Evolutionary conservation across 2,113 vertebrate genomes (phyloP), one percentile per base, ranked within the genome.

Genomic region (Phrynocephalus versicolor): DNA sequence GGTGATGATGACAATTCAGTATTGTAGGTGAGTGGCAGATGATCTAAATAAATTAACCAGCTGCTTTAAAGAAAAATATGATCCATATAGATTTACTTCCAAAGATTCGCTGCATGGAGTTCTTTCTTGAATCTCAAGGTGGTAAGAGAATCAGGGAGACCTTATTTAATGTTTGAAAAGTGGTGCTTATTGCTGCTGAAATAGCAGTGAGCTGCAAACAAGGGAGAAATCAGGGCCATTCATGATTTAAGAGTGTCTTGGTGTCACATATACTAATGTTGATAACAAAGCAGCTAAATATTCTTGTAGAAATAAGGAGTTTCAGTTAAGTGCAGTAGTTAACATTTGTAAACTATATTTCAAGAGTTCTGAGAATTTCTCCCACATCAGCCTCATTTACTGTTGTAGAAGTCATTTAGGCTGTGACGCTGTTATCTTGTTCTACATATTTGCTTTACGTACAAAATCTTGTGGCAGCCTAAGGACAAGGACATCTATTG

Each of bases 1-100:
- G 10, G 86, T 92, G 91, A 94, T 92, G 90, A 95, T 94, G 92
- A 88, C 81, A 91, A 88, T 94, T 92, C 90, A 87, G 0, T 94
- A 90, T 87, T 83, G 88, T 83, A 93, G 90, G 75, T 39, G 79
- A 89, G 81, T 86, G 80, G 88, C 91, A 91, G 88, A 90, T 93
- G 90, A 90, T 88, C 84, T 88, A 92, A 88, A 92, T 90, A 94
- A 94, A 92, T 92, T 90, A 92, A 83, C 65, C 84, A 91, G 62
- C 83, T 93, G 65, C 75, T 94, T 95, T 93, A 88, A 87, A 92
- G 88, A 83, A 79, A n/a, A 58, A 75, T 82, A 60, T 37, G 10
- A 85, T 88, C 83, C 51, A 18, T 89, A 83, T 37, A 58, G 82
- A 78, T 80, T 82, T 25, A 37, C 57, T 45, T 78, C 86, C 70